Base-by-base conservation (phyloP, 2,797 vertebrate species). In the Kryptolebias ocellatus region DNA sequence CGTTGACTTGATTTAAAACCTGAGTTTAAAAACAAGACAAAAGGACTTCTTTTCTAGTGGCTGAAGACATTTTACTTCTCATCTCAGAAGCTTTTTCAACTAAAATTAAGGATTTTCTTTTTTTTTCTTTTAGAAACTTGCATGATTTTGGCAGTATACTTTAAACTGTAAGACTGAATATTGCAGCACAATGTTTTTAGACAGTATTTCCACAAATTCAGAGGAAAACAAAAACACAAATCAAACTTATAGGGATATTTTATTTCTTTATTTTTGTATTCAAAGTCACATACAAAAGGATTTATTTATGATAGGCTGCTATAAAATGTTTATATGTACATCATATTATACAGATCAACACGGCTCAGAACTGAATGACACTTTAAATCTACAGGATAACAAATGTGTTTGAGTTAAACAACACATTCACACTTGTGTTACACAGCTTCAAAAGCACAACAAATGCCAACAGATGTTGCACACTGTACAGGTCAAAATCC, bases 251-350 rank as follows among this genome's bases (percentile, higher is more conserved):
- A 67, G 88, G 90, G 81, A 80, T 89, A 89, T n/a, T n/a, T n/a
- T 2, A 0, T 78, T 87, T 92, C 92, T 89, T 89, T 92, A 90
- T 9, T 3, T 78, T 87, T 92, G 94, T 89, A 93, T 92, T 93
- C 89, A 90, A 94, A 93, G 83, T 88, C 80, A 90, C 83, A 82
- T 94, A 93, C 87, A 94, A 94, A 94, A 93, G 90, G 86, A 90
- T 85, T 83, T 83, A 79, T 82, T 60, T 79, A 87, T 65, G 60
- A 90, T 64, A 73, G 57, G 78, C 58, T 63, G 61, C 85, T 93
- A 92, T 72, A 94, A 94, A 94, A 92, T 61, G 64, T 89, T 70
- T 79, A 80, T 89, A 90, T 93, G 34, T 93, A 93, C 91, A 94
- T 64, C 37, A 63, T 88, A 79, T 86, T 18, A 74, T 84, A 88